phyloP scores from a whole-genome alignment of 2,797 vertebrate species.

The Odontamblyopus rebecca region DNA sequence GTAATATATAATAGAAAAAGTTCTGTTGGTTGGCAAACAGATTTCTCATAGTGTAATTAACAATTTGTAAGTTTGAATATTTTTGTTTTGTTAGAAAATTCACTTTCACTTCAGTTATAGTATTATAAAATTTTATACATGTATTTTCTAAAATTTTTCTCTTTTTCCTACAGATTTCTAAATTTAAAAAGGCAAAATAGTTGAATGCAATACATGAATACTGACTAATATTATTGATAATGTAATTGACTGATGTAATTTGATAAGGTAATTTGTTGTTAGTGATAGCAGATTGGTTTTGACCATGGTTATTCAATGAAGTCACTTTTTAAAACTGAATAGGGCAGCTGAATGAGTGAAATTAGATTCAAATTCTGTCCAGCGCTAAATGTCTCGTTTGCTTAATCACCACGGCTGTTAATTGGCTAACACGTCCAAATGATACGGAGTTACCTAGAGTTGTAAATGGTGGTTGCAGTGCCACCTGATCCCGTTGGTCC shows the following conservation, averaged over 20 bases:
- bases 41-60: not conserved
- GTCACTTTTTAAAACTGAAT: not conserved
- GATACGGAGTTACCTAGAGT: not conserved
- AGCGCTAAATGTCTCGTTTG: not conserved
- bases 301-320: not conserved
- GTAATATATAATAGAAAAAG: not conserved
- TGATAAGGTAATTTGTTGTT: not conserved
- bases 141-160: too few species aligned
- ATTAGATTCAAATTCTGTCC: not conserved
- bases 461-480: not conserved
- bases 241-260: not conserved
- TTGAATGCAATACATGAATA: too few species aligned
- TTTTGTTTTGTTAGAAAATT: too few species aligned
- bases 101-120: not conserved
- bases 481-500: constrained; percentile 47
- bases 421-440: not conserved
- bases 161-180: too few species aligned
- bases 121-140: too few species aligned
- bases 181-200: too few species aligned
- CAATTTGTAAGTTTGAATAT: too few species aligned
- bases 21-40: not conserved
- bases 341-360: not conserved
- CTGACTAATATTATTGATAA: not conserved
- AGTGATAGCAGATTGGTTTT: not conserved
- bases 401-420: not conserved